A percentile compares a stretch with the other conserved stretches of the same genome.
Conservation (phyloP, 2,888 invertebrate species). For the Lasius platythorax region DNA sequence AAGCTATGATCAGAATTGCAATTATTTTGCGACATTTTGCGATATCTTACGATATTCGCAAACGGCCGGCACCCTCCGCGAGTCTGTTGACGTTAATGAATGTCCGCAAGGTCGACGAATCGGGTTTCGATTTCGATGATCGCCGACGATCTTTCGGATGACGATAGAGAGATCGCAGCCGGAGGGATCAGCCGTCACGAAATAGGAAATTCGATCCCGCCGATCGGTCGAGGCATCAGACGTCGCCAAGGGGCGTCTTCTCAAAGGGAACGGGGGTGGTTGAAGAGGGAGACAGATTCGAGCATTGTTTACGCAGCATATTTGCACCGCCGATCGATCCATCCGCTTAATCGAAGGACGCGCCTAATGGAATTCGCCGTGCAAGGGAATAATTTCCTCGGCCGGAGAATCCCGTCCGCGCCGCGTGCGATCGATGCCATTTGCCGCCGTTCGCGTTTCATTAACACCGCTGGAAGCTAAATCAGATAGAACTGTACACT, state of each 20-base stretch:
- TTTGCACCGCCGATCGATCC: constrained; percentile 74
- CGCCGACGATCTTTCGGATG: constrained; percentile 17
- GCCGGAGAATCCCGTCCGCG: constrained; percentile 62
- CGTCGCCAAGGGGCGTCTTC: constrained; percentile 23
- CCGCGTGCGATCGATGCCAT: constrained; percentile 74
- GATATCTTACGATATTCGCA: constrained; percentile 40
- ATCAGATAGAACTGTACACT: constrained; percentile 25
- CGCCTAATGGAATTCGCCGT: constrained; percentile 75
- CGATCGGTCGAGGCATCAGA: constrained; percentile 32
- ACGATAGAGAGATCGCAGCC: background rate
- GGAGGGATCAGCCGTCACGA: constrained; percentile 23
- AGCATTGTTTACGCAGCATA: constrained; percentile 76
- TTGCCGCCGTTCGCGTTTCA: constrained; percentile 75
- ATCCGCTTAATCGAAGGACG: constrained; percentile 74
- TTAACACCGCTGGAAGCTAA: constrained; percentile 65
- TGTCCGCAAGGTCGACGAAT: constrained; percentile 66
- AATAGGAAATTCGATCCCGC: constrained; percentile 58
- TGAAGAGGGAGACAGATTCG: constrained; percentile 66
- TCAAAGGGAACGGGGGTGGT: constrained; percentile 72
- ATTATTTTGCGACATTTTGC: background rate
- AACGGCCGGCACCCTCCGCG: constrained; percentile 22
- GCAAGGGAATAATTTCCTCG: constrained; percentile 78
- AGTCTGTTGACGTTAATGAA: constrained; percentile 62
- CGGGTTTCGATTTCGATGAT: constrained; percentile 45
- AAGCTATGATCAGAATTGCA: background rate